Percentiles rank a stretch among this genome's conserved stretches.
phyloP scores from a whole-genome alignment of 2,797 vertebrate genomes.

The Eurystomus glaucurus region DNA sequence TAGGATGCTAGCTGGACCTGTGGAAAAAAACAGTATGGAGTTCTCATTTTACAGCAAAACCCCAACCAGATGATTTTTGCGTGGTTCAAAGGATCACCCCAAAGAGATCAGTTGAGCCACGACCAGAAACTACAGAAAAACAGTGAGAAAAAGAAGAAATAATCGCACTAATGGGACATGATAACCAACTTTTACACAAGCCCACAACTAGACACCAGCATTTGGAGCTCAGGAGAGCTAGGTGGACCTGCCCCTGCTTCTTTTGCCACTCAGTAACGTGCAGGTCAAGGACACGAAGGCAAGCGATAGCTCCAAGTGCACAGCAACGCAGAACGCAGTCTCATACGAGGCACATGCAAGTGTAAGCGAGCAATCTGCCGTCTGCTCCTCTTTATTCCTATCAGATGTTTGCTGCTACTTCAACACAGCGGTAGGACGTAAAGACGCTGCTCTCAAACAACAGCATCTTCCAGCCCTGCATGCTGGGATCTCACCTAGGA shows the following conservation, averaged over 20 bases:
- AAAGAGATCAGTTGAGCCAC: background rate
- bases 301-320: background rate
- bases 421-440: background rate
- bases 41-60: constrained; percentile 40
- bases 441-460: background rate
- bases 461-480: background rate
- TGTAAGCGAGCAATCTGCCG: background rate
- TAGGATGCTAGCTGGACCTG: constrained; percentile 35
- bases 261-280: background rate
- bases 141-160: background rate
- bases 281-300: background rate
- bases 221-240: background rate
- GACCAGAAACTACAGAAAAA: background rate
- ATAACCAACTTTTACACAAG: background rate
- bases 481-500: background rate
- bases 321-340: background rate
- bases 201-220: background rate
- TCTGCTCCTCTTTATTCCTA: background rate
- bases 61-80: constrained; percentile 54
- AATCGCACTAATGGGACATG: background rate
- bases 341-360: background rate
- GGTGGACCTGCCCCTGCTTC: background rate
- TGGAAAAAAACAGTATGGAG: background rate
- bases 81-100: background rate
- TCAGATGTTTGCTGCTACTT: background rate